Base-by-base conservation (phyloP, 2,113 vertebrate genomes). In the Toxotes chatareus region DNA sequence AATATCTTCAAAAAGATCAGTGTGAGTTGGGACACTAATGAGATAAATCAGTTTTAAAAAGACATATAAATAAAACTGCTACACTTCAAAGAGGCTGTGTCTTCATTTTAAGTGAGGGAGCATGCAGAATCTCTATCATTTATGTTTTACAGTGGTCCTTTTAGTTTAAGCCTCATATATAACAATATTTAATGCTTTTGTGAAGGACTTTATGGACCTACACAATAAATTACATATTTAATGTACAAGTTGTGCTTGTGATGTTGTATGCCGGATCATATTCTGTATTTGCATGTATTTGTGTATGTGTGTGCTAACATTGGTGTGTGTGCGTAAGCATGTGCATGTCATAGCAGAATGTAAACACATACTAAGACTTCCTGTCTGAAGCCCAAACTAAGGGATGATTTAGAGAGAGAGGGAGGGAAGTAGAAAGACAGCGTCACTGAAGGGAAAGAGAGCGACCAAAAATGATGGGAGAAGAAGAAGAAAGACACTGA, bases 301-400 rank as follows among this genome's bases (percentile, higher is more conserved):
- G 34, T 70, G 56, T n/a, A 56, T 42, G 60, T 44, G 44, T 72
- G 65, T 84, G 27, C 27, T 27, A 27, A 27, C 27, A 27, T 27
- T 27, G 27, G 27, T 27, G 27, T 27, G 27, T 27, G 27, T 27
- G 27, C 27, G 27, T 27, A 27, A 27, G 27, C 27, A 27, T 27
- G 68, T 84, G 74, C 0, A 2, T 81, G 65, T 81, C 62, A 40
- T 31, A 62, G 73, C 49, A 86, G 66, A 88, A 92, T 88, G 64
- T 91, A 92, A 94, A 92, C 91, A 92, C 80, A 83, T 63, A 67
- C 63, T 84, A 84, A 78, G 80, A 91, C 92, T 92, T 94, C 93
- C 93, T 93, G 90, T 85, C 82, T 82, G 62, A 63, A 79, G 56
- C 66, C 74, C 64, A 85, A 83, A 91, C 71, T 55, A 40, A 78